Conservation (phyloP, 2,888 invertebrate genomes). For the Cantharis rustica region DNA sequence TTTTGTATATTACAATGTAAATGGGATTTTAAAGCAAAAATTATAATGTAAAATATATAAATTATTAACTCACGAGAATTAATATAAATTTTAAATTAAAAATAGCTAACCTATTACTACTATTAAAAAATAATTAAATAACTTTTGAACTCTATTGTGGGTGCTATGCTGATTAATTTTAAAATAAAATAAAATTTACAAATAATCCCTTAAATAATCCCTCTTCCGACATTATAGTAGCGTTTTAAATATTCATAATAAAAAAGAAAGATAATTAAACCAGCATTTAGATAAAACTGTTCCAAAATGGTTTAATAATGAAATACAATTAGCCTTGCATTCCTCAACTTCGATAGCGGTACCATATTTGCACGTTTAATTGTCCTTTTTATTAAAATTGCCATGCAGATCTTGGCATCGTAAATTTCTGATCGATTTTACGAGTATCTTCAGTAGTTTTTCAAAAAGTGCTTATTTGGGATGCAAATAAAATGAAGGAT, state of each 20-base stretch:
- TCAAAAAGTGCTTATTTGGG: not conserved
- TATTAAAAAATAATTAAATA: too few relatives aligned
- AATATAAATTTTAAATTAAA: too few relatives aligned
- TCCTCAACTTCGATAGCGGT: not conserved
- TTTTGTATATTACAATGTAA: not conserved
- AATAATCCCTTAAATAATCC: too few relatives aligned
- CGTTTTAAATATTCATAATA: too few relatives aligned
- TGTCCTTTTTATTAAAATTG: not conserved
- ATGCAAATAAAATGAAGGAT: not conserved
- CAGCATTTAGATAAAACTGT: not conserved
- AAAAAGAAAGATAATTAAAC: not conserved
- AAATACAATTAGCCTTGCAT: not conserved
- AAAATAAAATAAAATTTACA: too few relatives aligned
- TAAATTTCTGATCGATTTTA: not conserved
- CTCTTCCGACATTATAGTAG: too few relatives aligned
- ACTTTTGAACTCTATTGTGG: too few relatives aligned
- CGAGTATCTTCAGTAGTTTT: not conserved
- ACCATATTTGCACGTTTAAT: not conserved
- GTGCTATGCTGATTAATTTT: too few relatives aligned
- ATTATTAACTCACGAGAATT: too few relatives aligned
- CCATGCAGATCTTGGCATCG: not conserved
- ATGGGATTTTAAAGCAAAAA: not conserved
- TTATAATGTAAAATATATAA: not conserved
- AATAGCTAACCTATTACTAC: too few relatives aligned
- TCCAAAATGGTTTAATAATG: not conserved